phyloP scores from a whole-genome alignment of 2,113 vertebrate species.

The Dasyurus viverrinus region DNA sequence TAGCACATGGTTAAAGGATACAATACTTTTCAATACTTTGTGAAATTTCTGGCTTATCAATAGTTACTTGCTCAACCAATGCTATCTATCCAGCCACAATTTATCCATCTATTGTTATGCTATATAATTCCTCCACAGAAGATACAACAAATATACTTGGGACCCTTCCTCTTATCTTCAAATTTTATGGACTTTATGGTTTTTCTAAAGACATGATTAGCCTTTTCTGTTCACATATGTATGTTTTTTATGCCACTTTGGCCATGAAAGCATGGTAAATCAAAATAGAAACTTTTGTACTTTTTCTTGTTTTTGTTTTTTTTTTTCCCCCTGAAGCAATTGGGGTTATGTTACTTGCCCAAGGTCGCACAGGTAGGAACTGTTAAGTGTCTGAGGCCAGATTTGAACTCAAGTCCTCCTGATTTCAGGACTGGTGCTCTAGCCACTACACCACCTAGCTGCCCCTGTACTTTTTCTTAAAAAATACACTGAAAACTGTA shows the following conservation, averaged over 20 bases:
- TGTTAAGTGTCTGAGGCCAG: no score
- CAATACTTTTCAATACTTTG: background rate
- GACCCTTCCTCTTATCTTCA: background rate
- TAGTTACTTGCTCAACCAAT: background rate
- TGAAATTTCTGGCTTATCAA: background rate
- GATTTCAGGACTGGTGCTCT: no score
- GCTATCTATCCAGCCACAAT: background rate
- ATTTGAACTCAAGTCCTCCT: no score
- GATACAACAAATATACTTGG: background rate
- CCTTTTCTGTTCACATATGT: background rate
- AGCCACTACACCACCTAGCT: no score
- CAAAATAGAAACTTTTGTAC: background rate
- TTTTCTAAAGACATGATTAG: background rate
- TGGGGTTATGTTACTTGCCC: no score
- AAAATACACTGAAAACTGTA: background rate
- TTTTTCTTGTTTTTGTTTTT: background rate
- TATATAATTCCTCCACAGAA: background rate
- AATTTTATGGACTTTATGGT: background rate
- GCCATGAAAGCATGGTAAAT: background rate
- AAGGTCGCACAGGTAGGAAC: no score
- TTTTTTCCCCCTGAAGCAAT: no score
- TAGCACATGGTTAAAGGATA: background rate
- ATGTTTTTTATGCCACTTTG: background rate
- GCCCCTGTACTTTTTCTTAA: background rate
- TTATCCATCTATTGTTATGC: background rate